A percentile compares a stretch with the other conserved stretches of the same genome.
Conservation (phyloP, 2,113 vertebrate genomes). For the Pteropus alecto region DNA sequence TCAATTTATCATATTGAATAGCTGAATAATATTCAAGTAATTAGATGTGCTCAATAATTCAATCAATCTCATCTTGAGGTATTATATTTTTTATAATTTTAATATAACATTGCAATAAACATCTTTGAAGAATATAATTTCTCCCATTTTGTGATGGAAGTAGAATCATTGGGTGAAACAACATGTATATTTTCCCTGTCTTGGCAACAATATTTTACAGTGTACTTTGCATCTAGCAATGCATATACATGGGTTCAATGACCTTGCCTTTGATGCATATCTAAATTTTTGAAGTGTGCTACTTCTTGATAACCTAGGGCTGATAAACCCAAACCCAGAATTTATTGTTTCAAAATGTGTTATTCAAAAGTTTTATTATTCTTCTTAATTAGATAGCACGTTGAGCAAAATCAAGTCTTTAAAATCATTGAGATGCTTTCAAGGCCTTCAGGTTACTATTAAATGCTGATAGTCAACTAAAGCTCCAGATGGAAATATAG, state of each 20-base stretch:
- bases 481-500: background rate
- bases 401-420: slow-evolving; percentile 4
- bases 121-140: background rate
- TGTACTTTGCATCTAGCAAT: background rate
- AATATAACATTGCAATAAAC: background rate
- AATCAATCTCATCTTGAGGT: background rate
- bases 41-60: background rate
- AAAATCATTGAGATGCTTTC: background rate
- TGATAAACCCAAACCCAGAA: background rate
- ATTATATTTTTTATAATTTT: background rate
- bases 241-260: background rate
- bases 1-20: background rate
- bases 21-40: background rate
- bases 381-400: background rate
- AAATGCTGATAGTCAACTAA: slow-evolving; percentile 15
- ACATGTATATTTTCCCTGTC: background rate
- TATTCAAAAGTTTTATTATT: background rate
- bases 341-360: background rate
- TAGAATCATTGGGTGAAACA: background rate
- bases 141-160: background rate
- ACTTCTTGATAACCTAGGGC: background rate
- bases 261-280: background rate
- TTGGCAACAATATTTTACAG: background rate
- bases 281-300: background rate
- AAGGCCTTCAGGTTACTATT: background rate